Evolutionary conservation across 2,113 vertebrate genomes (phyloP).

Genomic region (Delphinapterus leucas): DNA sequence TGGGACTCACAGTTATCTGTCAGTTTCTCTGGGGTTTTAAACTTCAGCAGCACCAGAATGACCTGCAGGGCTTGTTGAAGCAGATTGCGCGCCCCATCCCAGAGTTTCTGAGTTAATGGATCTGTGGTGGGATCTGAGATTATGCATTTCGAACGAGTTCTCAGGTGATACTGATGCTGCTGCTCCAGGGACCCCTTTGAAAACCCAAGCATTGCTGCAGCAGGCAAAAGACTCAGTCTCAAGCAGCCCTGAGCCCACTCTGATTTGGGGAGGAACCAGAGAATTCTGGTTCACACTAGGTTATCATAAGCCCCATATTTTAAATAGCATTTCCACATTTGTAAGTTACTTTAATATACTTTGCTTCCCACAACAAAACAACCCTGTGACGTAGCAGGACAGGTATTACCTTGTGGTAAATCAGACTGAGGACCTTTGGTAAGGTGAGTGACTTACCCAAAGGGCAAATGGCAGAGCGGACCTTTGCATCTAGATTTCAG

Average conservation of each 20-base stretch:
- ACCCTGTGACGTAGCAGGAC: neutral
- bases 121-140: neutral
- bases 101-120: neutral
- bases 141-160: neutral
- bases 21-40: neutral
- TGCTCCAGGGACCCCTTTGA: neutral
- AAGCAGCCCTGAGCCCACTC: neutral
- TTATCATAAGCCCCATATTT: neutral
- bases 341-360: neutral
- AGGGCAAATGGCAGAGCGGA: neutral
- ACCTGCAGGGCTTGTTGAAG: neutral
- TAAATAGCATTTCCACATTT: neutral
- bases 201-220: neutral
- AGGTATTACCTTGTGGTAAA: neutral
- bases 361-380: neutral
- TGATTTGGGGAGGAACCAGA: neutral
- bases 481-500: neutral
- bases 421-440: neutral
- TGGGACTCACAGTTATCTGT: neutral
- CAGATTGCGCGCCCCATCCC: neutral
- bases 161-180: neutral
- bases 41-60: neutral
- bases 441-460: neutral
- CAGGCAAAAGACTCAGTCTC: neutral
- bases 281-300: neutral